These are phyloP conservation scores for Lepidurus arcticus DNA, from an alignment of 1,140 invertebrate species.

Conservation along the genomic window DNA sequence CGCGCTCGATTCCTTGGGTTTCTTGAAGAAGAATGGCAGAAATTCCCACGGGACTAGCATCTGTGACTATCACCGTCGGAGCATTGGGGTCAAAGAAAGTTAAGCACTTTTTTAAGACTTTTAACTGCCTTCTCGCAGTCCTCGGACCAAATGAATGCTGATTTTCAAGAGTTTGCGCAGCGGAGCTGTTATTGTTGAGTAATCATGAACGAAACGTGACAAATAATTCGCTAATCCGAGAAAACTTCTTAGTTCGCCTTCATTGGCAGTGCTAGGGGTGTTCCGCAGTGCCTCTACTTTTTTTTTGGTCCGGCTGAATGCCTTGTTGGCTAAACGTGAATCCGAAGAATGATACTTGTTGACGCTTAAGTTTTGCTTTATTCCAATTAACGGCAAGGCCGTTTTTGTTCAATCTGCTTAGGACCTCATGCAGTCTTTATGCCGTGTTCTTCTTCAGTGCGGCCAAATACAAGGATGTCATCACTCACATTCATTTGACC, in stretches of 20 bases:
- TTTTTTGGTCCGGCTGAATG: slow-evolving; percentile 41
- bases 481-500: slow-evolving; percentile 42
- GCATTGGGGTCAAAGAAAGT: slow-evolving; percentile 41
- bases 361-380: slow-evolving; percentile 40
- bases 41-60: slow-evolving; percentile 44
- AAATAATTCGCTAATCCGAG: slow-evolving; percentile 45
- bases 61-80: slow-evolving; percentile 41
- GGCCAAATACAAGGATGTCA: slow-evolving; percentile 43
- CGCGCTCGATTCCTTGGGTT: slow-evolving; percentile 1
- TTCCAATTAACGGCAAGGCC: slow-evolving; percentile 39
- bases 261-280: slow-evolving; percentile 40
- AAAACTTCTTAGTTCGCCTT: slow-evolving; percentile 43
- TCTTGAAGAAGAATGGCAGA: slow-evolving; percentile 42
- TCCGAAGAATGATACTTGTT: slow-evolving; percentile 43
- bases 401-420: slow-evolving; percentile 6
- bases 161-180: slow-evolving; percentile 42
- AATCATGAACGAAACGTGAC: slow-evolving; percentile 43
- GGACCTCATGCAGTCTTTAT: neutral
- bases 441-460: slow-evolving; percentile 37
- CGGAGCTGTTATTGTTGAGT: slow-evolving; percentile 42
- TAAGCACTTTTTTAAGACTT: no score
- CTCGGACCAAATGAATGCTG: slow-evolving; percentile 36
- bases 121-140: slow-evolving; percentile 35
- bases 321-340: slow-evolving; percentile 42
- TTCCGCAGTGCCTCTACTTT: slow-evolving; percentile 41